Base-by-base conservation (phyloP, 2,888 invertebrate genomes). In the Callinectes sapidus region DNA sequence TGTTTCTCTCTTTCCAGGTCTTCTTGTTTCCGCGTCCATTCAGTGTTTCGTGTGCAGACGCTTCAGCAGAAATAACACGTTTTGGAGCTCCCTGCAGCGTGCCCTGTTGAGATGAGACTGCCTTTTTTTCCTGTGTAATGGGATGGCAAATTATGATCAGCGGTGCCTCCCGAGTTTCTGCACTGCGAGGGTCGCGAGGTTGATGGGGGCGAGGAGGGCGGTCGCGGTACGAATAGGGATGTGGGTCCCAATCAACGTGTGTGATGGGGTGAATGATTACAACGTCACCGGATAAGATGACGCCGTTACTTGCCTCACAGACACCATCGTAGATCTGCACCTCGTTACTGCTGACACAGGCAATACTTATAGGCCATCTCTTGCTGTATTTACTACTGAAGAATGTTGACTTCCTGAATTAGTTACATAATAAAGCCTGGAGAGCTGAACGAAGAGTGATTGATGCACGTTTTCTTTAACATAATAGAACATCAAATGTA, bases 231-330 rank as follows among this genome's bases (percentile, higher is more conserved):
- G 18, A 81, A 28, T 81, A 35, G 81, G n/a, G 71, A 28, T 3
- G 28, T n/a, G 35, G 35, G 10, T 35, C 16, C 81, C 32, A 81
- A 81, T 35, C 16, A 35, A 18, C 35, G 5, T 81, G 16, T 23
- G 81, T 81, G 81, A 81, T 81, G 13, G 81, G 32, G 81, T 81
- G 81, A 35, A 35, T 81, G 35, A n/a, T 81, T 81, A 16, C 18
- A 32, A 35, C 35, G 28, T 35, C 81, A 81, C 5, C 35, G 81
- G 35, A 35, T 35, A 35, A 18, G 35, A 81, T 81, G 14, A 35
- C 32, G 81, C 81, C 28, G 16, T 81, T 81, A 81, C 81, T 18
- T 81, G 13, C 32, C 35, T 81, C 35, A 35, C 35, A 16, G 35
- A 16, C 35, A 35, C 18, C 81, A 81, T 32, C 13, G 35, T 28